A percentile compares a stretch with the other conserved stretches of the same genome.
phyloP scores from a whole-genome alignment of 2,888 invertebrate species.

The Drosophila aldrichi region DNA sequence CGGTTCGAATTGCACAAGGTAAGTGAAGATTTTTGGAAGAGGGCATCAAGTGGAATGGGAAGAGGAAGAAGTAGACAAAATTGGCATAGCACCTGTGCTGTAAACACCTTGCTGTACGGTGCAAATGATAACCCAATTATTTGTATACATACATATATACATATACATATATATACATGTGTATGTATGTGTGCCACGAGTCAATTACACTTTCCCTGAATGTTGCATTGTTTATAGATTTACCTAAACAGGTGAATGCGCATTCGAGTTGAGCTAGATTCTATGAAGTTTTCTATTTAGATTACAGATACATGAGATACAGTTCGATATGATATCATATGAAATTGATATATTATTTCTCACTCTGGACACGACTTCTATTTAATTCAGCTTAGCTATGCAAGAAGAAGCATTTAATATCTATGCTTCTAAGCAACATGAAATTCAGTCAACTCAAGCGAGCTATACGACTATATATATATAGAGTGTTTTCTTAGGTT shows the following conservation, averaged over 20 bases:
- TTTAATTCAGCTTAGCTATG: not conserved
- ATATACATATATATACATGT: not conserved
- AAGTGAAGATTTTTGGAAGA: constrained; percentile 84
- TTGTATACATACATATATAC: not conserved
- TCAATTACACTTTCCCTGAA: not conserved
- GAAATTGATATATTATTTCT: not conserved
- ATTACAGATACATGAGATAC: not conserved
- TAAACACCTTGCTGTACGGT: not conserved
- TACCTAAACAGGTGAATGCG: not conserved
- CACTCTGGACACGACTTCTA: not conserved
- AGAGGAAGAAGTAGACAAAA: not conserved
- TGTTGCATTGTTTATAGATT: not conserved
- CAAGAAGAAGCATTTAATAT: too few relatives aligned
- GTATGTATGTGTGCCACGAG: not conserved
- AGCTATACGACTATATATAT: too few relatives aligned
- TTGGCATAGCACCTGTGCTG: not conserved
- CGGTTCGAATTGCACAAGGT: constrained; percentile 98
- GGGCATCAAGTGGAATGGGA: not conserved
- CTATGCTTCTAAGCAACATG: too few relatives aligned
- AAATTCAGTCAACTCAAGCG: too few relatives aligned
- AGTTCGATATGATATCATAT: not conserved
- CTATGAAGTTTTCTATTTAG: not conserved
- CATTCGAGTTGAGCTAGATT: not conserved
- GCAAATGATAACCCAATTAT: not conserved
- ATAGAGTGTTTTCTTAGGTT: not conserved